A percentile compares a stretch with the other conserved stretches of the same genome.
These are phyloP conservation scores for Anabacerthia variegaticeps DNA, from an alignment of 2,797 vertebrate genomes.

Conservation along the genomic window DNA sequence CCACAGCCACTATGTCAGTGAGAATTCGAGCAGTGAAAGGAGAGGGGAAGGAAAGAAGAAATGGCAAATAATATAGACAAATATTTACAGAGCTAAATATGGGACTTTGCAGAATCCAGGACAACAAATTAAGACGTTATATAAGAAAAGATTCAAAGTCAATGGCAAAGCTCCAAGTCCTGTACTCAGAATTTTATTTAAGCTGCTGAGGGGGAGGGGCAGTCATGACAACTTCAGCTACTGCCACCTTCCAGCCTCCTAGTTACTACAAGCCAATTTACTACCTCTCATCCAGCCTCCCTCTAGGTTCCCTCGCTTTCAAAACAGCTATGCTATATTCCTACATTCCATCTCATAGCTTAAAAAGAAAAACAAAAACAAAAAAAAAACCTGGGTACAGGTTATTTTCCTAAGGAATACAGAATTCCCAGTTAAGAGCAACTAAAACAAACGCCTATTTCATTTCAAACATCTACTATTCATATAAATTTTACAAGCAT, in stretches of 20 bases:
- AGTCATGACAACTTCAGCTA: not conserved
- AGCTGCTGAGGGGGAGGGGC: not conserved
- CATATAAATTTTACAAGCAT: not conserved
- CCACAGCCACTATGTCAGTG: not conserved
- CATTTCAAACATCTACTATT: not conserved
- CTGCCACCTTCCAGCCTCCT: not conserved
- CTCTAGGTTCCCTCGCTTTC: not conserved
- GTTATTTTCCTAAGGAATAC: not conserved
- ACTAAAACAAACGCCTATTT: not conserved
- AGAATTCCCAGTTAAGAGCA: not conserved
- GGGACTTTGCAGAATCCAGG: not conserved
- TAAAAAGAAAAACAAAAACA: not conserved
- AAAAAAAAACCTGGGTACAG: not conserved
- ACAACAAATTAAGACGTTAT: conserved; percentile 34
- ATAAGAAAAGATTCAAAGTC: conserved; percentile 27
- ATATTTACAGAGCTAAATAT: not conserved
- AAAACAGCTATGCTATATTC: not conserved
- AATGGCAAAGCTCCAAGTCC: conserved; percentile 27
- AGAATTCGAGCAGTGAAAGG: not conserved
- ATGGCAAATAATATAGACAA: not conserved
- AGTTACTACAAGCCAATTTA: not conserved
- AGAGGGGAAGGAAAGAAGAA: not conserved
- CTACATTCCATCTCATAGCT: not conserved
- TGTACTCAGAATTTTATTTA: not conserved
- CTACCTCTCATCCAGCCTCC: not conserved